These are phyloP conservation scores for Nasonia oneida DNA, from an alignment of 2,888 invertebrate genomes.

Conservation along the genomic window DNA sequence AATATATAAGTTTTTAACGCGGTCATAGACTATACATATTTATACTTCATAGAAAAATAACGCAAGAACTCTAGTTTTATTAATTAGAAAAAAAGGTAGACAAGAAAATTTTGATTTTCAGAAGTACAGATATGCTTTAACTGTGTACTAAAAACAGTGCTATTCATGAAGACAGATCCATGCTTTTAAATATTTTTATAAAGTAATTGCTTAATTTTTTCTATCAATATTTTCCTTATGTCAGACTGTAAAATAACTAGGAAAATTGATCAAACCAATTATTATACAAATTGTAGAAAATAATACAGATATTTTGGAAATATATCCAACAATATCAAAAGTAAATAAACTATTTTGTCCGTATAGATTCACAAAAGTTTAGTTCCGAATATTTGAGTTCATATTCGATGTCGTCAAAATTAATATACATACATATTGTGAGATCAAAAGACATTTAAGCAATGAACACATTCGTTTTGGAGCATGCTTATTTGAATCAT, in stretches of 20 bases:
- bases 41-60: slow-evolving; percentile 53
- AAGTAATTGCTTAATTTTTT: slow-evolving; percentile 3
- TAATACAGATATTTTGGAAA: not conserved
- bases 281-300: not conserved
- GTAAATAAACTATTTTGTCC: not conserved
- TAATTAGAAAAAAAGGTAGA: slow-evolving; percentile 37
- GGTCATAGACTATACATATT: slow-evolving; percentile 50
- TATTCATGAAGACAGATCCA: slow-evolving; percentile 16
- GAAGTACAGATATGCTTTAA: slow-evolving; percentile 18
- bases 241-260: not conserved
- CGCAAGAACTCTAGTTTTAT: slow-evolving; percentile 1
- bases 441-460: not conserved
- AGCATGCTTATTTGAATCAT: slow-evolving; percentile 6
- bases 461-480: slow-evolving; percentile 47
- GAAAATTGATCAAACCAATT: not conserved
- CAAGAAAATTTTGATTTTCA: slow-evolving; percentile 41
- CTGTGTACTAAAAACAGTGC: slow-evolving; percentile 41
- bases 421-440: slow-evolving; percentile 1
- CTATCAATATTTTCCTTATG: not conserved
- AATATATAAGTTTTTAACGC: slow-evolving; percentile 44
- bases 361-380: not conserved
- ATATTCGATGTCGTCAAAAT: slow-evolving; percentile 37
- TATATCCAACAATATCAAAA: not conserved
- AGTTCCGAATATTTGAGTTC: not conserved
- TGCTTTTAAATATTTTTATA: not conserved